phyloP scores from a whole-genome alignment of 2,113 vertebrate species.

The Eulacestoma nigropectus region DNA sequence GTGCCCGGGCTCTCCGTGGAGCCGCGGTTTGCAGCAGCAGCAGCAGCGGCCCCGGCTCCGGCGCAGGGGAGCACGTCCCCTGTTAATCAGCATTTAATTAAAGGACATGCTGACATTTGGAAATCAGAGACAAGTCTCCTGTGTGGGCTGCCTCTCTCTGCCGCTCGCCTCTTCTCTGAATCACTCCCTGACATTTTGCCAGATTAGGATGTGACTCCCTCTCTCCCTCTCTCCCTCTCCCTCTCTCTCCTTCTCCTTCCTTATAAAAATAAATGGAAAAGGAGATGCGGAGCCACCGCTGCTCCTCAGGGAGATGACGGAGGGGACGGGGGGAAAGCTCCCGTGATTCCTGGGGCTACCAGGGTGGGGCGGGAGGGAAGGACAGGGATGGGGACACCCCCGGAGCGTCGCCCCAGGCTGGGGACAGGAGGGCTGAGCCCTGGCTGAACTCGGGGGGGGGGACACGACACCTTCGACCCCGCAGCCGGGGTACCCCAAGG shows the following conservation, averaged over 20 bases:
- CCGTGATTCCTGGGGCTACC: accelerated
- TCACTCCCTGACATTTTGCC: constrained; percentile 70
- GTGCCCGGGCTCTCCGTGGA: neutral
- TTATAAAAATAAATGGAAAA: constrained; percentile 46
- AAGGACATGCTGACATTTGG: constrained; percentile 71
- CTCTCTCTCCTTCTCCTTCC: neutral
- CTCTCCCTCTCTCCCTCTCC: neutral
- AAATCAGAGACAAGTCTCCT: constrained; percentile 63
- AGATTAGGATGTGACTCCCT: constrained; percentile 33
- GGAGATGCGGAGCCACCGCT: neutral
- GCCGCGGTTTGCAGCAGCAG: neutral
- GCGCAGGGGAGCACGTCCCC: constrained; percentile 22
- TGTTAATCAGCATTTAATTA: constrained; percentile 71
- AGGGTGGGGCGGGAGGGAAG: accelerated
- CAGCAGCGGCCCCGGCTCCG: neutral
- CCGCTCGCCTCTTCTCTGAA: constrained; percentile 56
- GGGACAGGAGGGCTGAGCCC: neutral
- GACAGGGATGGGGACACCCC: neutral
- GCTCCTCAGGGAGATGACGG: neutral
- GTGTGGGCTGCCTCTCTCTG: constrained; percentile 60
- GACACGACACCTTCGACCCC: neutral
- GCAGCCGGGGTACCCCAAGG: neutral
- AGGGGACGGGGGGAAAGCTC: neutral
- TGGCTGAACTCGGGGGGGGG: accelerated
- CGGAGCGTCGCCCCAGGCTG: accelerated